Evolutionary conservation across 2,797 vertebrate genomes (phyloP).

Genomic region (Toxotes lorentzi): DNA sequence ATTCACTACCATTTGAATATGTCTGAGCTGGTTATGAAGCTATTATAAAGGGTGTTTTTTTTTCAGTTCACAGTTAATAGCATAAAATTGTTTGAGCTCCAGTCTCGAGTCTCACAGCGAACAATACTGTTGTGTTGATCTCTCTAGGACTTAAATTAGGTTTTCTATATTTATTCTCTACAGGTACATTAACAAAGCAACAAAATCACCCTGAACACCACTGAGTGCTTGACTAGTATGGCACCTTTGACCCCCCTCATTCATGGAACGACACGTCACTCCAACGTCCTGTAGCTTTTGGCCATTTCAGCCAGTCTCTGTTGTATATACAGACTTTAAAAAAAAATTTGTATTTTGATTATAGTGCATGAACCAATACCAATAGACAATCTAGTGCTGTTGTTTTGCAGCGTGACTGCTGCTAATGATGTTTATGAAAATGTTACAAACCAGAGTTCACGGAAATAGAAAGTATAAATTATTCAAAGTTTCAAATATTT

Average conservation of each 20-base stretch:
- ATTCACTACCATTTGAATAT: slow-evolving; percentile 6
- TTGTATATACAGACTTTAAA: slow-evolving; percentile 17
- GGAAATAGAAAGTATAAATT: background rate
- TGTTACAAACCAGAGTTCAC: background rate
- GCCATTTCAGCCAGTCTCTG: background rate
- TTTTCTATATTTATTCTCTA: slow-evolving; percentile 59
- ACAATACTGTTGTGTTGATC: slow-evolving; percentile 36
- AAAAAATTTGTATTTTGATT: background rate
- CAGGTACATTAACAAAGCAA: slow-evolving; percentile 30
- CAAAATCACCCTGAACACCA: slow-evolving; percentile 23
- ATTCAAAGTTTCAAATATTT: slow-evolving; percentile 46
- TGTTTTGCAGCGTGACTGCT: background rate
- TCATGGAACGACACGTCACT: slow-evolving; percentile 13
- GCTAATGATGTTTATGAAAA: background rate
- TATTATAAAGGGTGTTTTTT: slow-evolving; percentile 5
- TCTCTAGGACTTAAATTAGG: slow-evolving; percentile 37
- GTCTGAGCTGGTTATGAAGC: background rate
- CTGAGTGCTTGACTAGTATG: slow-evolving; percentile 26
- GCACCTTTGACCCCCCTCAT: slow-evolving; percentile 55
- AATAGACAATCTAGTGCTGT: no score
- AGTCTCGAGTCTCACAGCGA: slow-evolving; percentile 20
- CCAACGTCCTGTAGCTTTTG: slow-evolving; percentile 14
- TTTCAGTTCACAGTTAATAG: slow-evolving; percentile 35
- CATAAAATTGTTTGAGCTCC: slow-evolving; percentile 39
- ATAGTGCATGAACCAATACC: background rate